Base-by-base conservation (phyloP, 2,888 invertebrate species). In the Resseliella maxima region DNA sequence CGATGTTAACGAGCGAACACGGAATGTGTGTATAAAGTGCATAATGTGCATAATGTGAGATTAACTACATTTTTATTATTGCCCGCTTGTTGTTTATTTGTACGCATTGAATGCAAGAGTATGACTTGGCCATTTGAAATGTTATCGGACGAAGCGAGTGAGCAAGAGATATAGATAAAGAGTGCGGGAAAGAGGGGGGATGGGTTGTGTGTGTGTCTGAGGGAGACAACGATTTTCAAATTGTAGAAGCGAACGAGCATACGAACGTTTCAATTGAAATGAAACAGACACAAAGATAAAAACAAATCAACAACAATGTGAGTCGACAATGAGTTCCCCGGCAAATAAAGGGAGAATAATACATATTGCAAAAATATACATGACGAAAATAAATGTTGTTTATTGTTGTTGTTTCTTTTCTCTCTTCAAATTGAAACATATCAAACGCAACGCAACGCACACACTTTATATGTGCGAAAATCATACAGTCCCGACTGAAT, bases 11-110 rank as follows among this genome's bases (percentile, higher is more conserved):
- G 59, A 59, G 59, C 59, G 59, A 59, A 59, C 5, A 24, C 27
- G 59, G 59, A 2, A 59, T 2, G 5, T 59, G 59, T 59, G 59
- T 59, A 27, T 59, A 27, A n/a, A 24, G n/a, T 31, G 72, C 10
- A 72, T 72, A 72, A 72, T 15, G 72, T 72, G 72, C 72, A 72
- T 72, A 72, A 72, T 72, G 72, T 72, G 72, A 31, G 72, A 72
- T 72, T 72, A 72, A 31, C 72, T 31, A 72, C 72, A 72, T 72
- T 72, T 72, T 72, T 72, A 72, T 72, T 72, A 72, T 72, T 72
- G 72, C 72, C 24, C 21, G 10, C 21, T 24, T n/a, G n/a, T 12
- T 72, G 72, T 72, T 31, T 72, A 72, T 72, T 24, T 50, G 2
- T 18, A 10, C 2, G 3, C n/a, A 72, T 72, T 72, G 3, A 72